phyloP scores from a whole-genome alignment of 1,140 invertebrate genomes.

The Coelopa frigida region DNA sequence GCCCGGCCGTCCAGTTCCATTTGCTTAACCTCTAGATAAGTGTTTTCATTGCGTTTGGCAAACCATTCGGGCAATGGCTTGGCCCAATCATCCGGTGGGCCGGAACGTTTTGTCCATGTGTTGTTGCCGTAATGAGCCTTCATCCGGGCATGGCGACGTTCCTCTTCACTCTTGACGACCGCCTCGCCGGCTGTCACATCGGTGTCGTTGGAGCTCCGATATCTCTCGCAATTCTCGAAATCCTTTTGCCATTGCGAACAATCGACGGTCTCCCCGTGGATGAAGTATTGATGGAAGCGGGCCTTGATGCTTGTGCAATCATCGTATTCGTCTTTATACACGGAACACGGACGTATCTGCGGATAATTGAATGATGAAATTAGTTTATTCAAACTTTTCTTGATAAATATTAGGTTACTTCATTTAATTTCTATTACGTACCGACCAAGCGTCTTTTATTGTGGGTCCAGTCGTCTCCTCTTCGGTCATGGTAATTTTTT shows the following conservation, averaged over 20 bases:
- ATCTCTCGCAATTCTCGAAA: conserved; percentile 65
- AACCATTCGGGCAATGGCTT: conserved; percentile 68
- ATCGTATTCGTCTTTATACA: conserved; percentile 70
- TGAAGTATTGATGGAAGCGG: conserved; percentile 80
- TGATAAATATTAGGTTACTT: neutral
- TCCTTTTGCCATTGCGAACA: conserved; percentile 74
- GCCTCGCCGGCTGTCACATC: conserved; percentile 56
- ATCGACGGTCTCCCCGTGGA: conserved; percentile 62
- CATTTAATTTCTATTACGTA: conserved; percentile 15
- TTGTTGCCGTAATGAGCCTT: conserved; percentile 62
- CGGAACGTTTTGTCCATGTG: conserved; percentile 67
- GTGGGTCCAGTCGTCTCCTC: neutral
- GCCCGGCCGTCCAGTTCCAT: conserved; percentile 49
- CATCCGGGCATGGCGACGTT: conserved; percentile 54
- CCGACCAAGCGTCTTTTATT: conserved; percentile 29
- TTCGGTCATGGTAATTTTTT: no score
- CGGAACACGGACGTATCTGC: conserved; percentile 62
- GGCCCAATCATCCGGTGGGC: conserved; percentile 72
- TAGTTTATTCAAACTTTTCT: neutral
- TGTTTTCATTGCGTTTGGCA: conserved; percentile 55
- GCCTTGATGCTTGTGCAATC: conserved; percentile 67
- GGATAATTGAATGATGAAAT: conserved; percentile 14
- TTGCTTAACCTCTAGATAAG: conserved; percentile 58
- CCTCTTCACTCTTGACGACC: conserved; percentile 64
- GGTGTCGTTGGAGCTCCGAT: conserved; percentile 49